Percentiles rank a stretch among this genome's conserved stretches.
These are phyloP conservation scores for Lithophane ornitopus DNA, from an alignment of 2,888 invertebrate species.

Conservation along the genomic window DNA sequence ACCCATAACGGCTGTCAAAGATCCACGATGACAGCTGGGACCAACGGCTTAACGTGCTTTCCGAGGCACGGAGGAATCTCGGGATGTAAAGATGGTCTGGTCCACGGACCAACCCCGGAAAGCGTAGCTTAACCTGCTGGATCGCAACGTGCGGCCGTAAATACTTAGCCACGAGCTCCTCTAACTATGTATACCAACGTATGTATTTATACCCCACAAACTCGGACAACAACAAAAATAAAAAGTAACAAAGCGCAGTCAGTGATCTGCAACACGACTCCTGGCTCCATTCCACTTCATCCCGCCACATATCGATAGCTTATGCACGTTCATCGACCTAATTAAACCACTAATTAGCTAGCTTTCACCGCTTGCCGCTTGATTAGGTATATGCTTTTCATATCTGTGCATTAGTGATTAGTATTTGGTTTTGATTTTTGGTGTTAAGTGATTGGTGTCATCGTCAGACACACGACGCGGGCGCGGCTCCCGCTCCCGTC, in stretches of 20 bases:
- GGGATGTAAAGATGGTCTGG: too few species aligned
- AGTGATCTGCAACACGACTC: slow-evolving; percentile 45
- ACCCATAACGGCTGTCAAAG: too few species aligned
- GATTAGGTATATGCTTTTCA: slow-evolving; percentile 45
- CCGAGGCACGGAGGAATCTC: too few species aligned
- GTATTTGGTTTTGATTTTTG: slow-evolving; percentile 14
- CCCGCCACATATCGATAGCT: slow-evolving; percentile 38
- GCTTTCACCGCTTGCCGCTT: slow-evolving; percentile 19
- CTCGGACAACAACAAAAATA: background rate
- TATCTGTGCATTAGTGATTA: slow-evolving; percentile 37
- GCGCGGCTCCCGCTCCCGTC: too few species aligned
- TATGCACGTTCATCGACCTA: slow-evolving; percentile 43
- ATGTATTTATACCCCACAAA: background rate
- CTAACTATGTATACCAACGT: too few species aligned
- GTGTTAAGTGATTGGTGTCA: slow-evolving; percentile 5
- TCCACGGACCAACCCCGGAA: too few species aligned
- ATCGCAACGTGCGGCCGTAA: too few species aligned
- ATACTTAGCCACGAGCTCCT: too few species aligned
- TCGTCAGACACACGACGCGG: too few species aligned
- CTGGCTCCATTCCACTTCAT: slow-evolving; percentile 46
- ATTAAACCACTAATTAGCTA: slow-evolving; percentile 39
- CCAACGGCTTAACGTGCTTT: too few species aligned
- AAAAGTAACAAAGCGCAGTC: slow-evolving; percentile 26
- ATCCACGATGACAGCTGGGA: too few species aligned
- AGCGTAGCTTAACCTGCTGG: too few species aligned